Base-by-base conservation (phyloP, 2,113 vertebrate species). In the Sinocyclocheilus anshuiensis region DNA sequence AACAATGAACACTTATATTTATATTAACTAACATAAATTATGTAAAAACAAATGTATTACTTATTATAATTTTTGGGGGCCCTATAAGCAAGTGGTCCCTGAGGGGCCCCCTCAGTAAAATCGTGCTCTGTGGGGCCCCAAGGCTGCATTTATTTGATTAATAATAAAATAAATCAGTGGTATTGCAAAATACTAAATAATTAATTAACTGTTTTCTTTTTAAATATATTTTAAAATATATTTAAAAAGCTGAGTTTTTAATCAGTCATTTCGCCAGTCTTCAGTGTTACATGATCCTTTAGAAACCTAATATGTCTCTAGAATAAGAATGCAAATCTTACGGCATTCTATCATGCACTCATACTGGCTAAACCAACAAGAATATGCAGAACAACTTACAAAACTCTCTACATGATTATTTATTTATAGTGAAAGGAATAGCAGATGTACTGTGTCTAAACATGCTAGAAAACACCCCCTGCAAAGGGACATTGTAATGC, bases 351-450 rank as follows among this genome's bases (percentile, higher is more conserved):
- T 57, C 20, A 39, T n/a, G 20, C 71, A 74, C 36, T n/a, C 36
- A 74, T 42, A 80, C 36, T 63, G 29, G 22, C 77, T 4, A 4
- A 65, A 45, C 6, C 57, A 36, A 22, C 55, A 10, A 39, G 3
- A 61, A 39, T 61, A 57, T 81, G 39, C 39, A 26, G n/a, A 45
- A 16, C n/a, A 26, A 29, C n/a, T 48, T 29, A 8, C 26, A 33
- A 82, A 83, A 36, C 63, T 2, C 6, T 24, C 20, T 81, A 29
- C 65, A 84, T 63, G 16, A 48, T 67, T 61, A 85, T 87, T 59
- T 65, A 81, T 84, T 87, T 77, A 81, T 39, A 74, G 53, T 74
- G 50, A 65, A 86, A 75, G 26, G 33, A 77, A 50, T 59, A 63
- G 79, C 57, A 83, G 80, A 82, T 69, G 24, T 29, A 50, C 24